Evolutionary conservation across 2,797 vertebrate genomes (phyloP).

Genomic region (Chromobotia macracanthus): DNA sequence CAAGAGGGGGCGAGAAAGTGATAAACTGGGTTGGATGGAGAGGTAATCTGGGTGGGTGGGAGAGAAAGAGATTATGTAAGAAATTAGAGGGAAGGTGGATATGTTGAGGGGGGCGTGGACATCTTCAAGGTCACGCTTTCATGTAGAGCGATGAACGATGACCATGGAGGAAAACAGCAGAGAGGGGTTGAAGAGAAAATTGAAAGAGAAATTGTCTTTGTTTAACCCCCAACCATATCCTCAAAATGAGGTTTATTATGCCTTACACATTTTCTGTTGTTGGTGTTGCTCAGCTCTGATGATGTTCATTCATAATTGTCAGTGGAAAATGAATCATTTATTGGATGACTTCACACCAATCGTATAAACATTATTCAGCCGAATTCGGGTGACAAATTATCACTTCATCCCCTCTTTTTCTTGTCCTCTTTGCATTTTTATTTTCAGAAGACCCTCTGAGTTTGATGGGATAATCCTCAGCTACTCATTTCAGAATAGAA

Average conservation of each 20-base stretch:
- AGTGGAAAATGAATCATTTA: slow-evolving; percentile 51
- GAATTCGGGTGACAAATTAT: slow-evolving; percentile 37
- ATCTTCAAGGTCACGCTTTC: slow-evolving; percentile 63
- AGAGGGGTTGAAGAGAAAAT: slow-evolving; percentile 59
- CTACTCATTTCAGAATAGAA: slow-evolving; percentile 7
- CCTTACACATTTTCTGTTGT: slow-evolving; percentile 40
- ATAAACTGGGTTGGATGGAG: slow-evolving; percentile 8
- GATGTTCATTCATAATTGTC: slow-evolving; percentile 57
- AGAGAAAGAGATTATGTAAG: not conserved
- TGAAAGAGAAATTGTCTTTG: slow-evolving; percentile 62
- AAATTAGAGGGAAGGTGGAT: slow-evolving; percentile 6
- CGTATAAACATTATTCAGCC: slow-evolving; percentile 31
- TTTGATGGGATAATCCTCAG: slow-evolving; percentile 41
- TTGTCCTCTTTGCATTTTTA: slow-evolving; percentile 14
- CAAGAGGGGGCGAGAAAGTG: slow-evolving; percentile 24
- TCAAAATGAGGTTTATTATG: slow-evolving; percentile 39
- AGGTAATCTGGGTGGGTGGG: not conserved
- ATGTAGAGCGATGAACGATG: slow-evolving; percentile 61
- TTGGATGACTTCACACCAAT: slow-evolving; percentile 50
- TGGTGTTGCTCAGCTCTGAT: slow-evolving; percentile 47
- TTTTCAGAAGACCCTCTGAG: slow-evolving; percentile 21
- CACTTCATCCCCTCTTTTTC: slow-evolving; percentile 30
- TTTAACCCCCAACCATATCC: slow-evolving; percentile 25
- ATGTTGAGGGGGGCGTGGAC: slow-evolving; percentile 41
- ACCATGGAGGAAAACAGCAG: slow-evolving; percentile 58